phyloP scores from a whole-genome alignment of 2,797 vertebrate species.

The Sebastes hubbsi region DNA sequence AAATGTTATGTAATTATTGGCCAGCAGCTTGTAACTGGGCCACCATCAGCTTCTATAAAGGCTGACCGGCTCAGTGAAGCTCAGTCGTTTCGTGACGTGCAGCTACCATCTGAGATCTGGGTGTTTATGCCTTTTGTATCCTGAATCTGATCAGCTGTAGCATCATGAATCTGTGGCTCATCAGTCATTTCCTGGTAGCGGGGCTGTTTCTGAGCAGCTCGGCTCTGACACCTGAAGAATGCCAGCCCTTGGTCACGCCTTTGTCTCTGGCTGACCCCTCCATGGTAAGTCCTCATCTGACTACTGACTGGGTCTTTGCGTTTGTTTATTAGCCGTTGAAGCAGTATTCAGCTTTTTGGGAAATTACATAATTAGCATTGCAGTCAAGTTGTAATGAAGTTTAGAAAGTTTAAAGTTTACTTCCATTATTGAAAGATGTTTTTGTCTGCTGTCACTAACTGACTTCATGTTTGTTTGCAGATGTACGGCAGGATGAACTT shows the following conservation, averaged over 20 bases:
- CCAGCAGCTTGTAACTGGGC: too few species aligned
- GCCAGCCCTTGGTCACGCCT: not conserved
- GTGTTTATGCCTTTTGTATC: not conserved
- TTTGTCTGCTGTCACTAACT: not conserved
- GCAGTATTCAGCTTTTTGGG: not conserved
- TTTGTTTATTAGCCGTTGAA: not conserved
- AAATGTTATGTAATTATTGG: too few species aligned
- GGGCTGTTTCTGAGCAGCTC: constrained; percentile 22
- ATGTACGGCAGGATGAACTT: not conserved
- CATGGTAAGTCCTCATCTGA: constrained; percentile 14
- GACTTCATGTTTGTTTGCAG: constrained; percentile 20
- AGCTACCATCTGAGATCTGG: not conserved
- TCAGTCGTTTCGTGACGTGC: not conserved
- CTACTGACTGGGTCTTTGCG: not conserved
- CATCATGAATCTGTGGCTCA: constrained; percentile 37
- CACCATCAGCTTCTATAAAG: constrained; percentile 8
- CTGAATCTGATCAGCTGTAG: not conserved
- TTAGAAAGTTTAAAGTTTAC: too few species aligned
- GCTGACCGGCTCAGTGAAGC: rapidly evolving
- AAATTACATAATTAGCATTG: too few species aligned
- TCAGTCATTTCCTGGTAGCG: not conserved
- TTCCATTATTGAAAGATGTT: not conserved
- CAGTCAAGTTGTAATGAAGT: too few species aligned
- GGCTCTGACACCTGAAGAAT: constrained; percentile 31
- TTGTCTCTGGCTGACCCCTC: not conserved